Evolutionary conservation across 2,113 vertebrate genomes (phyloP).

Genomic region (Forbesichthys agassizii): DNA sequence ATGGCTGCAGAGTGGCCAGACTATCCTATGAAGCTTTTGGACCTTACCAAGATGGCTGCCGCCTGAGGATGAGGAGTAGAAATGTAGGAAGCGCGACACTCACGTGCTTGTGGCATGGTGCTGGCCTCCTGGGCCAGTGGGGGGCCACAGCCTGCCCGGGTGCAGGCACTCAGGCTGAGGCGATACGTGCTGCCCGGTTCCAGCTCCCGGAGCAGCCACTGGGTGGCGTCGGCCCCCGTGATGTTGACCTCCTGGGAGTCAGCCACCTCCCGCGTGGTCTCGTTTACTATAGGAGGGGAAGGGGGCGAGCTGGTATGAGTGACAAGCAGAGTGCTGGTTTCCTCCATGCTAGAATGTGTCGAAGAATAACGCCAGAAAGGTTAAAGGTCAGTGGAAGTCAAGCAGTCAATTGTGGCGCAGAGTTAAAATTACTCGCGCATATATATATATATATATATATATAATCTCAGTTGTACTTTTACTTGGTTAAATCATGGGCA

Average conservation of each 20-base stretch:
- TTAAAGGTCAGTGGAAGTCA: background rate
- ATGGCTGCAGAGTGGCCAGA: no score
- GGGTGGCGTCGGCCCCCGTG: slow-evolving; percentile 74
- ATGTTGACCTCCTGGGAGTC: slow-evolving; percentile 79
- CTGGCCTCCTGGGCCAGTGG: slow-evolving; percentile 79
- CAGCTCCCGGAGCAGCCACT: slow-evolving; percentile 79
- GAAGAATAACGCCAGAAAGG: no score
- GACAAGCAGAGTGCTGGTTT: background rate
- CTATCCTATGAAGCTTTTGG: no score
- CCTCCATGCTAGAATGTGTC: no score
- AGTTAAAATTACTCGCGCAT: slow-evolving; percentile 44
- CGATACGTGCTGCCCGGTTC: slow-evolving; percentile 82
- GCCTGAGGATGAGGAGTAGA: no score
- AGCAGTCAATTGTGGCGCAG: slow-evolving; percentile 32
- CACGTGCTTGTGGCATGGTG: slow-evolving; percentile 79
- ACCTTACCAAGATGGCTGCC: no score
- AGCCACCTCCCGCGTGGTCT: slow-evolving; percentile 79
- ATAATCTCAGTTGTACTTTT: no score
- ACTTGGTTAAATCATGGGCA: no score
- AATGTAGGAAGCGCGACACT: slow-evolving; percentile 51
- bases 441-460: no score
- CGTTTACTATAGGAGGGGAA: slow-evolving; percentile 81
- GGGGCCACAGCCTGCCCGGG: slow-evolving; percentile 85
- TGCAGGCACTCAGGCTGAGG: slow-evolving; percentile 89
- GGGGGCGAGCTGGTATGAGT: slow-evolving; percentile 7